Evolutionary conservation across 2,113 vertebrate genomes (phyloP).

Genomic region (Indicator indicator): DNA sequence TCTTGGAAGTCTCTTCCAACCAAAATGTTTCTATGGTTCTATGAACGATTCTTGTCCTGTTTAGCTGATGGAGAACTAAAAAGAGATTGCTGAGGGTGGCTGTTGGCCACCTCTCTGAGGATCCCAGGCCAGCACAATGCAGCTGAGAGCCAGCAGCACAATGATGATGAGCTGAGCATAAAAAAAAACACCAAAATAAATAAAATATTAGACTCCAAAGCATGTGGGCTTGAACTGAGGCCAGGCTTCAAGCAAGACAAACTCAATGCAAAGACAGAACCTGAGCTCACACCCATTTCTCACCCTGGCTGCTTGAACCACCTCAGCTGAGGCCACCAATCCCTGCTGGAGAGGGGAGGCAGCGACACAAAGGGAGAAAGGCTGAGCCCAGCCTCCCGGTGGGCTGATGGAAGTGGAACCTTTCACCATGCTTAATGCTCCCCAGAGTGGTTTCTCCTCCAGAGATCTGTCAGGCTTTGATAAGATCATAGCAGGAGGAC

Average conservation of each 20-base stretch:
- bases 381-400: neutral
- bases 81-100: neutral
- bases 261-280: neutral
- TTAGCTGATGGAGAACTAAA: neutral
- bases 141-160: fast-evolving
- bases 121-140: fast-evolving
- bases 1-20: no score
- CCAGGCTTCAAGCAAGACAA: neutral
- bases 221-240: neutral
- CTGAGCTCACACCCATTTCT: neutral
- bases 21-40: no score
- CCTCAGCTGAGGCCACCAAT: neutral
- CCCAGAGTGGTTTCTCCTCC: neutral
- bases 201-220: neutral
- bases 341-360: neutral
- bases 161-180: neutral
- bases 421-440: slow-evolving; percentile 28
- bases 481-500: slow-evolving; percentile 71
- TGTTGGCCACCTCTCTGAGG: fast-evolving
- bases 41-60: neutral
- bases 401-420: neutral
- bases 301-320: neutral
- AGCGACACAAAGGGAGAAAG: neutral
- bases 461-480: slow-evolving; percentile 76
- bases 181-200: neutral